A percentile compares a stretch with the other conserved stretches of the same genome.
Evolutionary conservation across 2,888 invertebrate genomes (phyloP).

Genomic region (Chrysolina oricalcia): DNA sequence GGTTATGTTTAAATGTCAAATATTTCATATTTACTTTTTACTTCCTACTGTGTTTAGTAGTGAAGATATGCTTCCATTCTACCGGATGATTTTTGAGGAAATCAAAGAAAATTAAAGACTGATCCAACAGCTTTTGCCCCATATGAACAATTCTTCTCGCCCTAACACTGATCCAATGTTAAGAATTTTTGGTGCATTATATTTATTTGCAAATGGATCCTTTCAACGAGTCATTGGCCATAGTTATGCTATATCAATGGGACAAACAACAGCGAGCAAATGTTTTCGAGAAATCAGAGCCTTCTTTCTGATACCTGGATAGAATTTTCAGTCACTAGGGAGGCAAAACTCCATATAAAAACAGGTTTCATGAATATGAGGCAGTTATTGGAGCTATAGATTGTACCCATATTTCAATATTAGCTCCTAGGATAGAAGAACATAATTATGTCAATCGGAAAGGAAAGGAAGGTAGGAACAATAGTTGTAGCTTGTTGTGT

Average conservation of each 20-base stretch:
- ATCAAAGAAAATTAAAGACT: constrained; percentile 3
- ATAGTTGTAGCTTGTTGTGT: constrained; percentile 1
- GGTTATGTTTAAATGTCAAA: too few relatives aligned
- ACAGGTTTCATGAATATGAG: constrained; percentile 3
- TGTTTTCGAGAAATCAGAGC: too few relatives aligned
- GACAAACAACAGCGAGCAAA: neutral
- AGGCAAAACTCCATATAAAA: neutral
- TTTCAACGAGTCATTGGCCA: neutral
- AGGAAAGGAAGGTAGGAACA: neutral
- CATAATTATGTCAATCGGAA: constrained; percentile 1
- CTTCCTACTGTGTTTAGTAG: neutral
- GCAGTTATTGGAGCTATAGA: neutral
- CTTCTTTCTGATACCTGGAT: constrained; percentile 6
- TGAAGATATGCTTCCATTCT: constrained; percentile 14
- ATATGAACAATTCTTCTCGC: too few relatives aligned
- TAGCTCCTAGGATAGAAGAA: constrained; percentile 1
- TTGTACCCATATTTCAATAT: neutral
- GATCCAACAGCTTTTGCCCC: too few relatives aligned
- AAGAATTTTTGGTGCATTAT: neutral
- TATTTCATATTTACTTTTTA: too few relatives aligned
- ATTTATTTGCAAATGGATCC: neutral
- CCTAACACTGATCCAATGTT: too few relatives aligned
- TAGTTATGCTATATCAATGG: constrained; percentile 3
- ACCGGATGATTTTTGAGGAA: constrained; percentile 1
- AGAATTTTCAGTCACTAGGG: neutral